Evolutionary conservation across 2,888 invertebrate species (phyloP), one percentile per base, ranked within the genome.

Genomic region (Cheilosia soror): DNA sequence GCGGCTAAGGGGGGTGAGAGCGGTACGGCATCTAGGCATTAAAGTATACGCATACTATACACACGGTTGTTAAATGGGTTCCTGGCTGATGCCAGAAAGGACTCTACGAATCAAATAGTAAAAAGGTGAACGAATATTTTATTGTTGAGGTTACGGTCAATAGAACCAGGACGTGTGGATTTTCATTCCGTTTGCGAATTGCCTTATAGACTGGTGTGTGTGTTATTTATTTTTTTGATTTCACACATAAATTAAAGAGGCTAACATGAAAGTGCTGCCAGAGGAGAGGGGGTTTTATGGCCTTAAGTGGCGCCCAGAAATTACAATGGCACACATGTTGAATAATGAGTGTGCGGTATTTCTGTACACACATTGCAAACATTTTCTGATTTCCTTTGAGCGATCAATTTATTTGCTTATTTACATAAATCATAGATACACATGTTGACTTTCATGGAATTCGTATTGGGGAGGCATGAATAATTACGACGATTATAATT

Each of bases 141-240:
- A 77, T 78, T 78, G 83, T 57, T 85, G 72, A 65, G 85, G 85
- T 81, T 72, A 85, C 72, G 85, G 85, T 85, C 81, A 81, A 85
- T 85, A 81, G 76, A 81, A 33, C 68, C 33, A 51, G 31, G 63
- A 85, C 85, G 85, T 85, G 85, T 85, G 85, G 81, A 80, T 80
- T 85, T 76, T 76, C 49, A 20, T 20, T 33, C 15, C 29, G 55
- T 55, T 63, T 71, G 55, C 40, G 9, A 20, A 40, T 29, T 40
- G 27, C 5, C 31, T 15, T 15, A n/a, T n/a, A 20, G 66, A 57
- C 84, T 85, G 80, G 80, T 76, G 57, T 71, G 80, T 76, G 62
- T 76, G 55, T 71, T 85, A 85, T 85, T 85, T 76, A 85, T 47
- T 80, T 80, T 66, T 85, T 85, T 80, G 80, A 85, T 85, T 85